phyloP scores from a whole-genome alignment of 2,888 invertebrate species.

The Prenolepis imparis region DNA sequence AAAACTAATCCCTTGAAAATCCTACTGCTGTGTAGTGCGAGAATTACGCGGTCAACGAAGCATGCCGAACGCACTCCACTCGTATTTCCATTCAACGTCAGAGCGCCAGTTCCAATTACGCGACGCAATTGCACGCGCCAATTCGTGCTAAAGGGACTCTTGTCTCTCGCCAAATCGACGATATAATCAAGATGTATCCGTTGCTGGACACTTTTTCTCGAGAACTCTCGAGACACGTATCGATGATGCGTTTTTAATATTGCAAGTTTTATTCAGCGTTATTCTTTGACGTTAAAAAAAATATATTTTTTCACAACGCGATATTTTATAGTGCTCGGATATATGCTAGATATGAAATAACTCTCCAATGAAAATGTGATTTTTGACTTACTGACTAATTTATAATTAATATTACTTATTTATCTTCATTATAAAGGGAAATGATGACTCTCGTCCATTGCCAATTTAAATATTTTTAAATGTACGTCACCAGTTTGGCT shows the following conservation, averaged over 20 bases:
- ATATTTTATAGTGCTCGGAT: neutral
- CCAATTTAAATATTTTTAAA: neutral
- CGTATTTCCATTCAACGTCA: slow-evolving; percentile 66
- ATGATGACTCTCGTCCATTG: neutral
- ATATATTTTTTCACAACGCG: neutral
- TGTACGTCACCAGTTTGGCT: neutral
- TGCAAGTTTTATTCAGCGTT: neutral
- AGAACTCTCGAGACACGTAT: slow-evolving; percentile 25
- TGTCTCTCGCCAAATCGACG: slow-evolving; percentile 40
- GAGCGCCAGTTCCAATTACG: slow-evolving; percentile 69
- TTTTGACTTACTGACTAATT: neutral
- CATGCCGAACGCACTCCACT: slow-evolving; percentile 63
- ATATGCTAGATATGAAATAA: neutral
- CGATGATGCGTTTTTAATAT: neutral
- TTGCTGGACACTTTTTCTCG: slow-evolving; percentile 26
- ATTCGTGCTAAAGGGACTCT: slow-evolving; percentile 58
- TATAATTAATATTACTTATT: neutral
- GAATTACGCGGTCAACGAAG: slow-evolving; percentile 69
- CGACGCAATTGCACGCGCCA: slow-evolving; percentile 69
- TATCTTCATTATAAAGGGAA: neutral
- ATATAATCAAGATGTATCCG: slow-evolving; percentile 51
- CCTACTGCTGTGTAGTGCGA: slow-evolving; percentile 61
- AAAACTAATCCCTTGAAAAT: slow-evolving; percentile 73
- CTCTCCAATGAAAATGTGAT: neutral
- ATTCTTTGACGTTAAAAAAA: neutral